Conservation (phyloP, 2,113 vertebrate species). For the Saguinus imperator region DNA sequence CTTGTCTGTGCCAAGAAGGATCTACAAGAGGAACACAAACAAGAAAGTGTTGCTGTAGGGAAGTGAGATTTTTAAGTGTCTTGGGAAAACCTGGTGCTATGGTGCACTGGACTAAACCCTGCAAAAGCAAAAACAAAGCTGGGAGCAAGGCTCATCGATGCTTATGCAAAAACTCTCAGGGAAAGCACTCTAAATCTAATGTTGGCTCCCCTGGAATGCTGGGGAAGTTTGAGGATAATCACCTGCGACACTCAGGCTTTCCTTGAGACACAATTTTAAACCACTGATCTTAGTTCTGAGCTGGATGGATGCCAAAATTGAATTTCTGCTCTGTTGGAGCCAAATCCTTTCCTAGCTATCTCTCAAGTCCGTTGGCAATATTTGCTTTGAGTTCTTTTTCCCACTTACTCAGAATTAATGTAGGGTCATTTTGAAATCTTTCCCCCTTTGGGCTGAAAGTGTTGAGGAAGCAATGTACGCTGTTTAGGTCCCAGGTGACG, state of each 20-base stretch:
- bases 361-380: constrained; percentile 21
- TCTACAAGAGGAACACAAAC: constrained; percentile 1
- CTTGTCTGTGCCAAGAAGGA: constrained; percentile 19
- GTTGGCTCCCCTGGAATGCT: background rate
- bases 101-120: background rate
- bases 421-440: constrained; percentile 19
- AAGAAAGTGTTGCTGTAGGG: background rate
- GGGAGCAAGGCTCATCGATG: background rate
- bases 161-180: background rate
- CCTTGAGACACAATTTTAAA: constrained; percentile 51
- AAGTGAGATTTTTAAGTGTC: constrained; percentile 43
- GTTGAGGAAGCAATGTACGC: background rate
- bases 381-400: constrained; percentile 42
- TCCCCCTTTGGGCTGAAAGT: background rate
- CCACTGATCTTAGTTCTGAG: constrained; percentile 67
- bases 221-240: constrained; percentile 59
- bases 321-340: constrained; percentile 61
- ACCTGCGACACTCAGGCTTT: constrained; percentile 59
- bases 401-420: constrained; percentile 33
- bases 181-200: background rate
- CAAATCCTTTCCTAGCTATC: background rate
- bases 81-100: background rate
- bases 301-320: constrained; percentile 47
- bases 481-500: rapidly evolving
- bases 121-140: background rate